Evolutionary conservation across 2,113 vertebrate genomes (phyloP).

Genomic region (Grallaria varia): DNA sequence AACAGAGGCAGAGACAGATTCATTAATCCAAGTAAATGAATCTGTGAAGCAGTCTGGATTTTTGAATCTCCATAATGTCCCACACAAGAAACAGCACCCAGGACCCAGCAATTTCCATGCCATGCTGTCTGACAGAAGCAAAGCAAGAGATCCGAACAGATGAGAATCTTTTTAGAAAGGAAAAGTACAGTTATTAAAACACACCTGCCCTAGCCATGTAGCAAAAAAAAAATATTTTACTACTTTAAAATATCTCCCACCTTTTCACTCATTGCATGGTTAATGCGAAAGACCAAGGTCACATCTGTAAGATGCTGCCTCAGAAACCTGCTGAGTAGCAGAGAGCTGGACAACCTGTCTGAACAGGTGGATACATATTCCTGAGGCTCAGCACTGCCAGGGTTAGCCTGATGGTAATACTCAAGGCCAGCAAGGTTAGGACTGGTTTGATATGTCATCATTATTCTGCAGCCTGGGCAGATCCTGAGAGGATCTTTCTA

Average conservation of each 20-base stretch:
- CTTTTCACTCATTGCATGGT: not conserved
- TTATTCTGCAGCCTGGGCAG: not conserved
- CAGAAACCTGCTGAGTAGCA: not conserved
- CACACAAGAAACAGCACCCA: not conserved
- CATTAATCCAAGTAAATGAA: constrained; percentile 33
- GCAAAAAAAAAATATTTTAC: not conserved
- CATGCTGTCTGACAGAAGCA: not conserved
- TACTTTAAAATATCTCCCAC: not conserved
- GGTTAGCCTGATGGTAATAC: not conserved
- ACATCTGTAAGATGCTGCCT: not conserved
- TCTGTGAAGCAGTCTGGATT: not conserved
- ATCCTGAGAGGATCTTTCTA: not conserved
- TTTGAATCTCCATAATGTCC: not conserved
- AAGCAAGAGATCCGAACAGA: not conserved
- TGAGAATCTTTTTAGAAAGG: not conserved
- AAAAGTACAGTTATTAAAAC: not conserved
- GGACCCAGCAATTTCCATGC: not conserved
- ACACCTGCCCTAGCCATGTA: not conserved
- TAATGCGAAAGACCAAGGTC: not conserved
- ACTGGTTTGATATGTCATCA: not conserved
- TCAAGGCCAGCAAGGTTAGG: not conserved
- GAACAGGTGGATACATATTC: not conserved
- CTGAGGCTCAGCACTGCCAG: not conserved
- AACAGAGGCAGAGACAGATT: constrained; percentile 46
- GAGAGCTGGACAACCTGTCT: not conserved